A percentile compares a stretch with the other conserved stretches of the same genome.
These are phyloP conservation scores for Gisinianus flammeolus DNA, from an alignment of 2,888 invertebrate genomes.

Conservation along the genomic window DNA sequence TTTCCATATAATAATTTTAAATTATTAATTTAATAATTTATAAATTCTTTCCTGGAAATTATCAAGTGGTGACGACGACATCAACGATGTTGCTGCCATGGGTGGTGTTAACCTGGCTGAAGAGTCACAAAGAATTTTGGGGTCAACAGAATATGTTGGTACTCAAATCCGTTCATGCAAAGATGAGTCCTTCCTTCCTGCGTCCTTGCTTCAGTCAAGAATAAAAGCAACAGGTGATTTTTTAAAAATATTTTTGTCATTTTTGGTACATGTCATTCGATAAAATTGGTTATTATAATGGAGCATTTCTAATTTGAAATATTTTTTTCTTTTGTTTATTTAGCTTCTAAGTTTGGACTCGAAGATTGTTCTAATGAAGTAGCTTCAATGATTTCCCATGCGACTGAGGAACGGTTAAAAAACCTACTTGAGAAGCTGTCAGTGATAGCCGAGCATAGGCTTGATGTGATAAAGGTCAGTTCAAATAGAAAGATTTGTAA, in stretches of 20 bases:
- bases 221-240: constrained; percentile 56
- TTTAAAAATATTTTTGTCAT: not conserved
- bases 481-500: too few relatives aligned
- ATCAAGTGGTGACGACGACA: constrained; percentile 84
- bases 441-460: constrained; percentile 90
- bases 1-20: too few relatives aligned
- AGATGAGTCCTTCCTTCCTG: constrained; percentile 85
- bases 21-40: not conserved
- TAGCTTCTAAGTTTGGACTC: constrained; percentile 72
- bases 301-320: not conserved
- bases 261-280: too few relatives aligned
- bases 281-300: too few relatives aligned
- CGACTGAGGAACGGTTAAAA: constrained; percentile 90
- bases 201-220: constrained; percentile 65
- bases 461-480: constrained; percentile 84
- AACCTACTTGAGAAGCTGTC: constrained; percentile 89
- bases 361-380: constrained; percentile 89
- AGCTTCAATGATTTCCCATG: constrained; percentile 89
- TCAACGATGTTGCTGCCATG: constrained; percentile 99
- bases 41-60: not conserved
- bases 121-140: constrained; percentile 92
- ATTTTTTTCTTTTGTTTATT: constrained; percentile 4
- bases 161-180: constrained; percentile 89
- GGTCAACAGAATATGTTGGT: constrained; percentile 86
- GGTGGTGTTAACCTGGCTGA: constrained; percentile 97